Evolutionary conservation across 2,113 vertebrate genomes (phyloP).

Genomic region (Caranx melampygus): DNA sequence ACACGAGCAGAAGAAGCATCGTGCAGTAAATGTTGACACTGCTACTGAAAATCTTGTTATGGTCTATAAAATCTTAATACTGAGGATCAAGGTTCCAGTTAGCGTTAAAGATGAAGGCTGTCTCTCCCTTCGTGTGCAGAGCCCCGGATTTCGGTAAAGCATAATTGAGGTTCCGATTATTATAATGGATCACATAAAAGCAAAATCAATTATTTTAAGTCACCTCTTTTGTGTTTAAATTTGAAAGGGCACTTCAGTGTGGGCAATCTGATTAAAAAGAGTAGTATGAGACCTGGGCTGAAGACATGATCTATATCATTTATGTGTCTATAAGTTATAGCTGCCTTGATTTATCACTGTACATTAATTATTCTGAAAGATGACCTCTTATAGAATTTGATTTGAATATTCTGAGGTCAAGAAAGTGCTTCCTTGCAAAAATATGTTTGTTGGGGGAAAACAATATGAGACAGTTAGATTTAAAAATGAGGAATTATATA

Average conservation of each 20-base stretch:
- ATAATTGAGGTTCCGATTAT: slow-evolving; percentile 79
- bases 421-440: slow-evolving; percentile 45
- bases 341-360: slow-evolving; percentile 75
- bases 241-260: slow-evolving; percentile 76
- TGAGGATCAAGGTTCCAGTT: slow-evolving; percentile 46
- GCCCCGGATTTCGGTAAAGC: slow-evolving; percentile 69
- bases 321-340: slow-evolving; percentile 79
- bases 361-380: slow-evolving; percentile 80
- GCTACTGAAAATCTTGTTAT: slow-evolving; percentile 43
- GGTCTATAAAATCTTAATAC: slow-evolving; percentile 60
- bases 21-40: slow-evolving; percentile 36
- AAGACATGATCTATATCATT: slow-evolving; percentile 81
- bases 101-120: slow-evolving; percentile 61
- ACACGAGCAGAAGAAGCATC: neutral
- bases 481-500: neutral
- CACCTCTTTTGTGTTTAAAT: slow-evolving; percentile 81
- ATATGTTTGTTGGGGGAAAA: slow-evolving; percentile 41
- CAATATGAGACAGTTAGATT: neutral
- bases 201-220: slow-evolving; percentile 83
- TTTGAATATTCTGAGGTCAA: slow-evolving; percentile 76
- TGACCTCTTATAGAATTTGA: slow-evolving; percentile 76
- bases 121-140: slow-evolving; percentile 36
- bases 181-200: slow-evolving; percentile 83
- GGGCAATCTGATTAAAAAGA: slow-evolving; percentile 82
- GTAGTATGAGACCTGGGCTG: slow-evolving; percentile 69